Conservation (phyloP, 1,140 invertebrate genomes). For the Augochlora pura region DNA sequence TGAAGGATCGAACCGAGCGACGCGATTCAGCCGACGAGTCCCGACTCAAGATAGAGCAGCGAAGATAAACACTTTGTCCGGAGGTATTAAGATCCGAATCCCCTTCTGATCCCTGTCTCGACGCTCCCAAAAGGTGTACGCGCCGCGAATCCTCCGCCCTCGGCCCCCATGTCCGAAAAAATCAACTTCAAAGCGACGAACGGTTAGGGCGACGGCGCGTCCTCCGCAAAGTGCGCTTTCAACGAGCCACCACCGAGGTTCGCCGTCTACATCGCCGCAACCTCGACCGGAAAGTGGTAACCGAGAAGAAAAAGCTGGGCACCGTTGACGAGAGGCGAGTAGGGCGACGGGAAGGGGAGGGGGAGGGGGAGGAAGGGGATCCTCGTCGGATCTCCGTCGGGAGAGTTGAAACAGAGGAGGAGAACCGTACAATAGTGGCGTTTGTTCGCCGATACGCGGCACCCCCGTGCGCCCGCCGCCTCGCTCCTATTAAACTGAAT, state of each 20-base stretch:
- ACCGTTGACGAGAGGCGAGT: too few relatives aligned
- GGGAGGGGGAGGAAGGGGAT: too few relatives aligned
- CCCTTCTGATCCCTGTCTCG: background rate
- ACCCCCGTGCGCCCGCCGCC: conserved; percentile 13
- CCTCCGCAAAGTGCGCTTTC: background rate
- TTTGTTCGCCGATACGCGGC: conserved; percentile 40
- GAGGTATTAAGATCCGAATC: conserved; percentile 39
- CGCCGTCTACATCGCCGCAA: too few relatives aligned
- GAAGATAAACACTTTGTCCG: conserved; percentile 40
- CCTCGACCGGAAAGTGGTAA: background rate
- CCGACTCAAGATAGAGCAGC: conserved; percentile 38
- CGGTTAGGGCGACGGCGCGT: background rate
- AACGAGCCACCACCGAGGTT: background rate
- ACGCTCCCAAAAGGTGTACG: background rate
- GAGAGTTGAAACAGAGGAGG: conserved; percentile 3
- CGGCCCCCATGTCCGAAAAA: too few relatives aligned
- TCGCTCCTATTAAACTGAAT: conserved; percentile 59
- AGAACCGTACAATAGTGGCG: conserved; percentile 43
- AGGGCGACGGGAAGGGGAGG: too few relatives aligned
- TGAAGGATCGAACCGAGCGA: background rate
- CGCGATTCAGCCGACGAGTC: conserved; percentile 45
- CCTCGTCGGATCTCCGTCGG: background rate
- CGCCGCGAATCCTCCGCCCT: too few relatives aligned
- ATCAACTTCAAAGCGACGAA: background rate
- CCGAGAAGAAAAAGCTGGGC: too few relatives aligned